phyloP scores from a whole-genome alignment of 2,888 invertebrate genomes.

The Drosophila mercatorum region DNA sequence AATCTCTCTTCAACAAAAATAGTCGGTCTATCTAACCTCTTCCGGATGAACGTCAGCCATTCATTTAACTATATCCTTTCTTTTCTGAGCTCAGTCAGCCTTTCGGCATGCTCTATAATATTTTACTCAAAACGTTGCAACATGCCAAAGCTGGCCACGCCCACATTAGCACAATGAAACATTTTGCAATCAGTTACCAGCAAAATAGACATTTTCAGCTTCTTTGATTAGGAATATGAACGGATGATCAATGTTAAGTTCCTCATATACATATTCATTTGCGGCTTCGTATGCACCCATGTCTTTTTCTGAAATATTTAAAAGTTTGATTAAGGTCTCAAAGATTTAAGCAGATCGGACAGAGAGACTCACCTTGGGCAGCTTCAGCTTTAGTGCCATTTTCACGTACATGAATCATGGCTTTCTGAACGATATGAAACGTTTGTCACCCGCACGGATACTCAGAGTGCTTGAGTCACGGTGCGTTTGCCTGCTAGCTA shows the following conservation, averaged over 20 bases:
- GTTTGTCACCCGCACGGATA: slow-evolving; percentile 34
- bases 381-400: background rate
- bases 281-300: too few relatives aligned
- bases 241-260: background rate
- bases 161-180: too few relatives aligned
- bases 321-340: background rate
- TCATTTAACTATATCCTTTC: too few relatives aligned
- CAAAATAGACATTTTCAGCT: background rate
- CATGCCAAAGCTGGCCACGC: too few relatives aligned
- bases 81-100: too few relatives aligned
- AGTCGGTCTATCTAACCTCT: too few relatives aligned
- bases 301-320: background rate
- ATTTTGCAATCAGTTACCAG: background rate
- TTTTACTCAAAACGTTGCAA: too few relatives aligned
- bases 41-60: too few relatives aligned
- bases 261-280: too few relatives aligned
- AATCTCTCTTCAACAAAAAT: too few relatives aligned
- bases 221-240: background rate
- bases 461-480: slow-evolving; percentile 40
- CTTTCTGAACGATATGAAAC: background rate
- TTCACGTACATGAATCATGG: background rate
- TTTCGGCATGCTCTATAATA: too few relatives aligned
- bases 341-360: too few relatives aligned
- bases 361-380: background rate
- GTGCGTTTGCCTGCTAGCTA: slow-evolving; percentile 4